Evolutionary conservation across 2,113 vertebrate genomes (phyloP), one percentile per base, ranked within the genome.

Genomic region (Guaruba guarouba): DNA sequence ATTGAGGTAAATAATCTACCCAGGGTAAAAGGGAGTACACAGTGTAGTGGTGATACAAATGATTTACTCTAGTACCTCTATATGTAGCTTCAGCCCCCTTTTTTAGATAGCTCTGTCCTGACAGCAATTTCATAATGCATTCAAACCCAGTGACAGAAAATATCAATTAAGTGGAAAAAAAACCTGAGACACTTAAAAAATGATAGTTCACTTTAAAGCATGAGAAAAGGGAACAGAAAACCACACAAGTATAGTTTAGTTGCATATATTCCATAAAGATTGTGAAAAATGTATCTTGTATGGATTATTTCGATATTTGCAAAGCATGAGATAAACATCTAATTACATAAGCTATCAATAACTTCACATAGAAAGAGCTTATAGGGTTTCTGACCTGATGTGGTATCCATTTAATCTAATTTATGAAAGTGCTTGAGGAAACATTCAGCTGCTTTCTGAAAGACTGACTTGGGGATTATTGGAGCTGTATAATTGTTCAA

Each of bases 331-430:
- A 79, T 92, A 96, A 90, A 1, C 25, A 92, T 37, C 86, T 94
- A 95, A 96, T 95, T 94, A 82, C 67, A 69, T 90, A 93, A 90
- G 43, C 77, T 91, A 94, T 83, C 82, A 94, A 80, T 52, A 86
- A 23, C 82, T 89, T 88, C 23, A 61, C 64, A 89, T 57, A 75
- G 69, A 95, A 88, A 85, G 54, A 90, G 69, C 51, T 95, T 87
- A 70, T 39, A 95, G 70, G 33, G 71, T 82, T 97, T 92, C 86
- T 85, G 91, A 97, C 81, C 80, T 93, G 77, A 94, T 96, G 92
- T 95, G 96, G 61, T 78, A 93, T 86, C 91, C 80, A 96, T 96
- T 84, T 95, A 97, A 97, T 96, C 94, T 95, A 94, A 96, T 96
- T 93, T 96, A 89, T 95, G 49, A 90, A 97, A 96, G 85, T 95